Evolutionary conservation across 2,113 vertebrate species (phyloP).

Genomic region (Rutilus rutilus): DNA sequence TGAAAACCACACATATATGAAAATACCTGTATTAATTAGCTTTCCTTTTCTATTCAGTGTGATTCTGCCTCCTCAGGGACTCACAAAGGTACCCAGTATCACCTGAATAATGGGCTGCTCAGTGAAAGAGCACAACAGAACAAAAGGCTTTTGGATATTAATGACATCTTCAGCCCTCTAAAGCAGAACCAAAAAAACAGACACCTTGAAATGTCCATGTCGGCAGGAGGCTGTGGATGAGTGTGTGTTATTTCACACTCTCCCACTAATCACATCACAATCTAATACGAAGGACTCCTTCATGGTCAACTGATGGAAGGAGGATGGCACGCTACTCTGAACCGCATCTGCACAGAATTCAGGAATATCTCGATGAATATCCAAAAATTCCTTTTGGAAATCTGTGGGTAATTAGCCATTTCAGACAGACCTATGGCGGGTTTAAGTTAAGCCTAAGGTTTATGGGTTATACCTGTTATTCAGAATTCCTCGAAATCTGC

Average conservation of each 20-base stretch:
- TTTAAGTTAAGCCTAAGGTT: constrained; percentile 1
- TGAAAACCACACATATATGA: background rate
- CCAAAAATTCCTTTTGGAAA: constrained; percentile 5
- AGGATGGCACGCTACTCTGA: background rate
- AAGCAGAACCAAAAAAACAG: constrained; percentile 62
- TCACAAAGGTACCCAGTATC: constrained; percentile 14
- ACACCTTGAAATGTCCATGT: constrained; percentile 75
- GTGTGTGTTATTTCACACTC: constrained; percentile 80
- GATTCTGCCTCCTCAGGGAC: background rate
- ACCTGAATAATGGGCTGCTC: constrained; percentile 28
- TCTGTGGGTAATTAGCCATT: background rate
- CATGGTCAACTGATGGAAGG: constrained; percentile 55
- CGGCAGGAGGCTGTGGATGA: constrained; percentile 83
- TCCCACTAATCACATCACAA: constrained; percentile 84
- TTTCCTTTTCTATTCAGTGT: constrained; percentile 9
- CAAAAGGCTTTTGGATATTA: constrained; percentile 45
- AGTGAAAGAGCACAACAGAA: constrained; percentile 37
- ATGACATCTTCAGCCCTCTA: constrained; percentile 57
- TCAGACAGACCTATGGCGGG: constrained; percentile 2
- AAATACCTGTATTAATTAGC: background rate
- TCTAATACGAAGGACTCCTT: constrained; percentile 76
- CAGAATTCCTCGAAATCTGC: constrained; percentile 45
- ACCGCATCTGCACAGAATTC: background rate
- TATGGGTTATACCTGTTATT: constrained; percentile 49
- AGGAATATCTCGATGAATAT: constrained; percentile 19